Percentiles rank a stretch among this genome's conserved stretches.
Conservation (phyloP, 2,888 invertebrate species). For the Eupithecia tripunctaria region DNA sequence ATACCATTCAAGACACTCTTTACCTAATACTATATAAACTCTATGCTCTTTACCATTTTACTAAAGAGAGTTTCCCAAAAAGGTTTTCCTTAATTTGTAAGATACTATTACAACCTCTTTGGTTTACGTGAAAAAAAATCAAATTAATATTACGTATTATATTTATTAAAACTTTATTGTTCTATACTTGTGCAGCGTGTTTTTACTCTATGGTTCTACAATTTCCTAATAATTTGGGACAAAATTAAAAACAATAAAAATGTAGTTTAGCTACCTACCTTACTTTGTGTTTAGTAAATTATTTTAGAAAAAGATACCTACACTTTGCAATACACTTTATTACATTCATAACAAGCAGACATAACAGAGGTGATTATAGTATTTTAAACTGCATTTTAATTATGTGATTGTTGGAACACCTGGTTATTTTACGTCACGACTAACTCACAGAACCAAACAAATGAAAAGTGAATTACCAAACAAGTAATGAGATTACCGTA, state of each 20-base stretch:
- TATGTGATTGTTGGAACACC: neutral
- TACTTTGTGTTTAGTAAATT: neutral
- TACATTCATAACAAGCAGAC: neutral
- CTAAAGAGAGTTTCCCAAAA: neutral
- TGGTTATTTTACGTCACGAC: slow-evolving; percentile 3
- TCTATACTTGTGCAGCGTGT: neutral
- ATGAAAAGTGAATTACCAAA: neutral
- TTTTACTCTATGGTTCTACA: neutral
- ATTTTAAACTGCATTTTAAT: neutral
- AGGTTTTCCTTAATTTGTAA: neutral
- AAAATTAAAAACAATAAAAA: neutral
- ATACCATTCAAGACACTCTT: too few relatives aligned
- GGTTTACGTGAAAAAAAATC: neutral
- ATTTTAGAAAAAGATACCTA: neutral
- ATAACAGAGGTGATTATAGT: neutral
- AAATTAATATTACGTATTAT: too few relatives aligned
- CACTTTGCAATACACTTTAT: neutral
- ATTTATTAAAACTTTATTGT: too few relatives aligned
- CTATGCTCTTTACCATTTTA: slow-evolving; percentile 1
- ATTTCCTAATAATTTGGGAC: neutral
- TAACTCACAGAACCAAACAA: neutral
- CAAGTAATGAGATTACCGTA: too few relatives aligned
- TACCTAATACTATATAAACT: too few relatives aligned
- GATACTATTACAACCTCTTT: neutral
- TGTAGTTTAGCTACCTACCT: neutral